Evolutionary conservation across 1,140 invertebrate genomes (phyloP).

Genomic region (Medauroidea extradentata): DNA sequence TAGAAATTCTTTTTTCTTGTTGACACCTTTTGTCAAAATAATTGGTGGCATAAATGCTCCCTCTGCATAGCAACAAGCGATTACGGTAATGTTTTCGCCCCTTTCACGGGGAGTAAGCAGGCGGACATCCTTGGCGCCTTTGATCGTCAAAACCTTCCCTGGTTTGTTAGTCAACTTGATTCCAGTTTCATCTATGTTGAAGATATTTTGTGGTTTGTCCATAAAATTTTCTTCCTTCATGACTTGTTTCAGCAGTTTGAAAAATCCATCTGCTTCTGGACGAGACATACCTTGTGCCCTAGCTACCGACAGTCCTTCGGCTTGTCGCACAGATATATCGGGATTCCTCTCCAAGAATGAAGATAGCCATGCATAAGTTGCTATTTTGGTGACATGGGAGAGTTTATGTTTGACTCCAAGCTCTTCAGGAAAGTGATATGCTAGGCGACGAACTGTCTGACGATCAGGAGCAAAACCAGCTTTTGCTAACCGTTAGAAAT

Average conservation of each 20-base stretch:
- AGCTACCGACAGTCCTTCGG: conserved; percentile 37
- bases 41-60: too few relatives aligned
- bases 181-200: conserved; percentile 31
- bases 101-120: conserved; percentile 16
- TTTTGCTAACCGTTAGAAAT: too few relatives aligned
- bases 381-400: conserved; percentile 30
- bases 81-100: too few relatives aligned
- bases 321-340: conserved; percentile 31
- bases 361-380: conserved; percentile 33
- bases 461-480: too few relatives aligned
- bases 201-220: conserved; percentile 27
- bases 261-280: conserved; percentile 19
- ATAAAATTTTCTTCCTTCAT: conserved; percentile 23
- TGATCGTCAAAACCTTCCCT: conserved; percentile 17
- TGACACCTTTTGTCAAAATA: too few relatives aligned
- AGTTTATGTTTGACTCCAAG: conserved; percentile 33
- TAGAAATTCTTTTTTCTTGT: conserved; percentile 25
- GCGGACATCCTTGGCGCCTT: conserved; percentile 23
- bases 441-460: background rate
- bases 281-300: conserved; percentile 33
- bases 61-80: too few relatives aligned
- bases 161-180: conserved; percentile 31
- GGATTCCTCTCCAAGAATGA: conserved; percentile 37
- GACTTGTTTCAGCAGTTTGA: conserved; percentile 1
- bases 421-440: conserved; percentile 35